These are phyloP conservation scores for Benthosema pterotum DNA, from an alignment of 2,797 vertebrate species.

Conservation along the genomic window DNA sequence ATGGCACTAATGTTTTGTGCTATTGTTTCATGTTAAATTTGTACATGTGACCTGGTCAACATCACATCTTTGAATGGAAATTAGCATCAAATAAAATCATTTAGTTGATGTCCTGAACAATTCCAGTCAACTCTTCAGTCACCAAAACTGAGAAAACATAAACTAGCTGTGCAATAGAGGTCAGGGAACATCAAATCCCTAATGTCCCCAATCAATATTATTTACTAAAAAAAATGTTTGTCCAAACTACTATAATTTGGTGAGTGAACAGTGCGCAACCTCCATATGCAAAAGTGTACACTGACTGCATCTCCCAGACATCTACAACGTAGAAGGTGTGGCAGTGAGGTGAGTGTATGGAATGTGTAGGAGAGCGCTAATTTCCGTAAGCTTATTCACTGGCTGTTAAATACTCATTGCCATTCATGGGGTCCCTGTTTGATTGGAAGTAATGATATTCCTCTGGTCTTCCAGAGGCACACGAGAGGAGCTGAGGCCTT, in stretches of 20 bases:
- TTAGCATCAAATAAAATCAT: no score
- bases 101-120: constrained; percentile 30
- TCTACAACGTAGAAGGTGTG: constrained; percentile 6
- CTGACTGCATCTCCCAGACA: not conserved
- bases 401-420: constrained; percentile 55
- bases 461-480: constrained; percentile 41
- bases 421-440: constrained; percentile 63
- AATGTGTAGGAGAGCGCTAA: constrained; percentile 49
- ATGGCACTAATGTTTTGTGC: constrained; percentile 38
- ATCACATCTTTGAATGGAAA: not conserved
- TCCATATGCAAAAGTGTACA: constrained; percentile 34
- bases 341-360: constrained; percentile 21
- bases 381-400: constrained; percentile 53
- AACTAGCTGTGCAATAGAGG: constrained; percentile 25
- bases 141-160: not conserved
- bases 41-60: constrained; percentile 7
- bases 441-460: constrained; percentile 71
- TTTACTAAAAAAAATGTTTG: no score
- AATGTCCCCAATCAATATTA: no score
- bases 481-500: constrained; percentile 42
- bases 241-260: constrained; percentile 48
- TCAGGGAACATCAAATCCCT: no score
- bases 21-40: constrained; percentile 41
- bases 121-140: not conserved
- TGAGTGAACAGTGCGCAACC: constrained; percentile 38